Evolutionary conservation across 2,113 vertebrate genomes (phyloP), one percentile per base, ranked within the genome.

Genomic region (Chaetops frenatus): DNA sequence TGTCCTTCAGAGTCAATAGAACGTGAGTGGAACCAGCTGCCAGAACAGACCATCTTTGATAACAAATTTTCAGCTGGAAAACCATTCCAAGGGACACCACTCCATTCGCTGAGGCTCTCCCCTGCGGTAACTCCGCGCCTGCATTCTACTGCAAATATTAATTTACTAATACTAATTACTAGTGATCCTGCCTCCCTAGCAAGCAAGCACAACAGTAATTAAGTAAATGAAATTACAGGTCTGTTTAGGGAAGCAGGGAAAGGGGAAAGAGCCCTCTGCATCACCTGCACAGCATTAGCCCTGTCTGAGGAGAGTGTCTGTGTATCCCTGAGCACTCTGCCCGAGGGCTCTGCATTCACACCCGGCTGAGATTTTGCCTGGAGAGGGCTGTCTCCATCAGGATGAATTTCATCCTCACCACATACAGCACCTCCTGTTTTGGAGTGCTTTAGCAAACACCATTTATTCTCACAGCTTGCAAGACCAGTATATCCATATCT

Each of bases 111-210:
- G 51, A 57, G 73, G 64, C 71, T 77, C 85, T 93, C 66, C 36
- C 78, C 70, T 36, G 28, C 45, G 56, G 12, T 58, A 95, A 85
- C 36, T 33, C 81, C 60, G 54, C 7, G 1, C 42, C 36, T 24
- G 62, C 51, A 65, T 77, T 85, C 57, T 66, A 61, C 53, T 69
- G 64, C 54, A 92, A 89, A 57, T 87, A 92, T 76, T 87, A 93
- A 88, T 86, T n/a, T n/a, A n/a, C n/a, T n/a, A n/a, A n/a, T 82
- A 83, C 71, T 82, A 80, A 95, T 91, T 79, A 94, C 76, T 9
- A 72, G 48, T 15, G 27, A 84, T 73, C 56, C 62, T 80, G 79
- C 50, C 71, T 91, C 70, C 66, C 78, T 93, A 88, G 64, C 71
- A 94, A 88, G 65, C 50, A 86, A 74, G 73, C 50, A 62, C 35